Evolutionary conservation across 2,888 invertebrate species (phyloP).

Genomic region (Chouioia cunea): DNA sequence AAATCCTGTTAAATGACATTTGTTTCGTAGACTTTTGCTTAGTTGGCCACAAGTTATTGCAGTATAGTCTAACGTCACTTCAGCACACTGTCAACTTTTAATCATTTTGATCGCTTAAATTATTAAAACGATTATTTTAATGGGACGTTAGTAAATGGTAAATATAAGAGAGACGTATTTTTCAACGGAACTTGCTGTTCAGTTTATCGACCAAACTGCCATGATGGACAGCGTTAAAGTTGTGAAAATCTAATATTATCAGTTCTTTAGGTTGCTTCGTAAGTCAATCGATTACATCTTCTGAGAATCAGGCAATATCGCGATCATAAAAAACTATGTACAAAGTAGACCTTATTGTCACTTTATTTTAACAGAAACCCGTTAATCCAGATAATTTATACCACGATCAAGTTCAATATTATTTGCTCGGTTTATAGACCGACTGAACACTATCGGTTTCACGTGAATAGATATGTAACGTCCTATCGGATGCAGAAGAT

Average conservation of each 20-base stretch:
- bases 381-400: slow-evolving; percentile 83
- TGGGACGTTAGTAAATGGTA: slow-evolving; percentile 71
- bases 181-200: slow-evolving; percentile 72
- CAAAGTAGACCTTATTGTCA: slow-evolving; percentile 76
- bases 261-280: slow-evolving; percentile 80
- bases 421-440: slow-evolving; percentile 81
- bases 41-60: slow-evolving; percentile 79
- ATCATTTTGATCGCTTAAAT: slow-evolving; percentile 73
- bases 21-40: slow-evolving; percentile 71
- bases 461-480: slow-evolving; percentile 71
- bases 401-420: slow-evolving; percentile 81
- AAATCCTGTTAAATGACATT: slow-evolving; percentile 76
- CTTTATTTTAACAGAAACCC: slow-evolving; percentile 78
- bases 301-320: slow-evolving; percentile 75
- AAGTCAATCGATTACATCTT: slow-evolving; percentile 78
- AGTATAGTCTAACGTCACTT: slow-evolving; percentile 71
- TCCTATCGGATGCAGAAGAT: slow-evolving; percentile 74
- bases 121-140: too few species aligned
- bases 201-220: slow-evolving; percentile 74
- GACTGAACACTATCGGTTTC: slow-evolving; percentile 78
- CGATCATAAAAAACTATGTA: slow-evolving; percentile 86
- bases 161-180: slow-evolving; percentile 73
- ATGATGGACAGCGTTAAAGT: slow-evolving; percentile 77
- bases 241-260: slow-evolving; percentile 84
- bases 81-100: slow-evolving; percentile 81